Evolutionary conservation across 2,113 vertebrate genomes (phyloP).

Genomic region (Sander lucioperca): DNA sequence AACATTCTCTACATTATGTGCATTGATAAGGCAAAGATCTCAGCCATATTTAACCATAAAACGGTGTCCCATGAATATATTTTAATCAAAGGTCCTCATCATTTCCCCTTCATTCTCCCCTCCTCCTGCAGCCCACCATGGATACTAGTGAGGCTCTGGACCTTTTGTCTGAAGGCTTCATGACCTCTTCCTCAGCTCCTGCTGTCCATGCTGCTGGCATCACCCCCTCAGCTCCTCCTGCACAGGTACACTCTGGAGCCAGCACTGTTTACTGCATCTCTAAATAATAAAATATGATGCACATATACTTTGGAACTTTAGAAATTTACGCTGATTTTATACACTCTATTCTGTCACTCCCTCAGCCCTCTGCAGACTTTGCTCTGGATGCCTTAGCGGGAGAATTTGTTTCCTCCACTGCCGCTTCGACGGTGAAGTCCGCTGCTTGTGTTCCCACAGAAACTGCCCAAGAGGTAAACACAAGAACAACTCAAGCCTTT

Average conservation of each 20-base stretch:
- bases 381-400: constrained; percentile 69
- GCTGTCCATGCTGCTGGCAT: constrained; percentile 61
- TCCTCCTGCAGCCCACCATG: constrained; percentile 74
- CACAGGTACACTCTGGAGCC: constrained; percentile 48
- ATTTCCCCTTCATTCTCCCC: not conserved
- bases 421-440: constrained; percentile 74
- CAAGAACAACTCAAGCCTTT: not conserved
- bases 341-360: not conserved
- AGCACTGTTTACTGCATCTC: not conserved
- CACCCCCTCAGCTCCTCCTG: constrained; percentile 48
- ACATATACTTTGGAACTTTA: not conserved
- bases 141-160: constrained; percentile 71
- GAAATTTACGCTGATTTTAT: not conserved
- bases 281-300: not conserved
- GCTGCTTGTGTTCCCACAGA: constrained; percentile 42
- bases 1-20: too few relatives aligned
- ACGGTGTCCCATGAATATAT: too few relatives aligned
- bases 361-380: constrained; percentile 59
- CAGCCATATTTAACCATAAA: too few relatives aligned
- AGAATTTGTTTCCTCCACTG: constrained; percentile 72
- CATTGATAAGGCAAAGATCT: too few relatives aligned
- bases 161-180: constrained; percentile 76
- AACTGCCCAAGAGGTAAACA: constrained; percentile 58
- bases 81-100: not conserved
- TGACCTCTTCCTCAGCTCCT: constrained; percentile 56